Conservation (phyloP, 2,888 invertebrate genomes). For the Watsonalla binaria region DNA sequence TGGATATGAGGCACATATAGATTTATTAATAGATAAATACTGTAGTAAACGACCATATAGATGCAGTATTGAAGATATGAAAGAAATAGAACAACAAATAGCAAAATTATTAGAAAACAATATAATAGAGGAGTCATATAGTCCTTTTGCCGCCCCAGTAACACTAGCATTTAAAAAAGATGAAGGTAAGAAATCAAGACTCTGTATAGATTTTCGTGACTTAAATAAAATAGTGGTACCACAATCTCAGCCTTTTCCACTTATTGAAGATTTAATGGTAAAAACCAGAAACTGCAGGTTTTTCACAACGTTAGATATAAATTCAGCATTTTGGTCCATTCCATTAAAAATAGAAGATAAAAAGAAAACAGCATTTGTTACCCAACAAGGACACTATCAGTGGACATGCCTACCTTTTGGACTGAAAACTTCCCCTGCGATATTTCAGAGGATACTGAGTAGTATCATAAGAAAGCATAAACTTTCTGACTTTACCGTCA, state of each 20-base stretch:
- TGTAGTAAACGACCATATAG: constrained; percentile 11
- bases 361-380: constrained; percentile 19
- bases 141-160: constrained; percentile 27
- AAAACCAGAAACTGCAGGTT: constrained; percentile 33
- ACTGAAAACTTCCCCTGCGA: constrained; percentile 10
- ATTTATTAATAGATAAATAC: constrained; percentile 9
- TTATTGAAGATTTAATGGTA: constrained; percentile 31
- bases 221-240: constrained; percentile 18
- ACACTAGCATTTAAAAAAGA: constrained; percentile 25
- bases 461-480: constrained; percentile 8
- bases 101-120: constrained; percentile 12
- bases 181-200: constrained; percentile 19
- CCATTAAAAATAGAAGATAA: constrained; percentile 28
- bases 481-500: constrained; percentile 9
- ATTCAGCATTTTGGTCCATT: constrained; percentile 44
- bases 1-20: constrained; percentile 14
- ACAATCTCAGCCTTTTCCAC: constrained; percentile 18
- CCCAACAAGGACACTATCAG: constrained; percentile 11
- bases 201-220: no score
- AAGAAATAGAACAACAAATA: constrained; percentile 14
- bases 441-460: constrained; percentile 6
- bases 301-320: constrained; percentile 36
- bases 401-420: constrained; percentile 11
- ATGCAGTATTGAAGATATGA: constrained; percentile 13
- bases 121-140: constrained; percentile 22